phyloP scores from a whole-genome alignment of 2,797 vertebrate genomes.

The Phrynocephalus forsythii region DNA sequence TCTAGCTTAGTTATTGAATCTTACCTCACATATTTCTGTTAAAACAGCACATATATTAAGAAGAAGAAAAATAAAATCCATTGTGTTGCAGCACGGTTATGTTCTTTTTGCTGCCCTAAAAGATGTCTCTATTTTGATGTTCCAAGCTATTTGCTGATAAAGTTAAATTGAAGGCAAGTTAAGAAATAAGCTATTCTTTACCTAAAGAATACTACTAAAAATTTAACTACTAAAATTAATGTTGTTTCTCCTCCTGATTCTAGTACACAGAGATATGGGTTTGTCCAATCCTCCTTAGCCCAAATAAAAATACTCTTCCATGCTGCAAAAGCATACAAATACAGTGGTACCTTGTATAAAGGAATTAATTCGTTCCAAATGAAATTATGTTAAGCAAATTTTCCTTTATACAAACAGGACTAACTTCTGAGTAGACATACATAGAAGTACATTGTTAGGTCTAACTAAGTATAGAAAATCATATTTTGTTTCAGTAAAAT shows the following conservation, averaged over 20 bases:
- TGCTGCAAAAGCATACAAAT: not conserved
- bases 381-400: no score
- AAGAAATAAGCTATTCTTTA: not conserved
- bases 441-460: not conserved
- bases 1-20: conserved; percentile 79
- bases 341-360: no score
- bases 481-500: not conserved
- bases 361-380: no score
- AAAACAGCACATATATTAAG: conserved; percentile 86
- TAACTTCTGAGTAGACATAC: not conserved
- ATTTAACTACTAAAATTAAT: not conserved
- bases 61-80: conserved; percentile 80
- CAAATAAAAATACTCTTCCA: not conserved
- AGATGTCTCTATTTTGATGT: conserved; percentile 59
- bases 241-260: not conserved
- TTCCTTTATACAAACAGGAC: no score
- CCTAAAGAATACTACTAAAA: no score
- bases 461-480: not conserved
- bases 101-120: conserved; percentile 55
- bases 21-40: conserved; percentile 89
- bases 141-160: not conserved
- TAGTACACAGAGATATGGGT: not conserved
- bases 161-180: not conserved
- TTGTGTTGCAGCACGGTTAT: conserved; percentile 69
- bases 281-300: not conserved